Evolutionary conservation across 2,113 vertebrate genomes (phyloP).

Genomic region (Cisticola juncidis): DNA sequence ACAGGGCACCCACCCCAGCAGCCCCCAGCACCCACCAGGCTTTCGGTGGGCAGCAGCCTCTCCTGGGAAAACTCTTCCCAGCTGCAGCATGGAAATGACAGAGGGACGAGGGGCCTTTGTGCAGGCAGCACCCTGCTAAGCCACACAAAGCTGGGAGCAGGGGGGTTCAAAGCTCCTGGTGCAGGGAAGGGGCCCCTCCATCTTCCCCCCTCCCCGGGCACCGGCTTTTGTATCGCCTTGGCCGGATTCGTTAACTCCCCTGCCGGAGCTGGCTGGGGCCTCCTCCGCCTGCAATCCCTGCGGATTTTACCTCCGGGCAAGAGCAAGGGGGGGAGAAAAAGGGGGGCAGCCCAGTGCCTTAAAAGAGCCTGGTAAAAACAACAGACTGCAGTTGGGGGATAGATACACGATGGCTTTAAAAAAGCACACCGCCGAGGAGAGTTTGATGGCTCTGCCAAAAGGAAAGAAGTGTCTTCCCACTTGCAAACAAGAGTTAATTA

Average conservation of each 20-base stretch:
- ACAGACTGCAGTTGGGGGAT: conserved; percentile 26
- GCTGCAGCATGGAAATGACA: neutral
- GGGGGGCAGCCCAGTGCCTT: conserved; percentile 16
- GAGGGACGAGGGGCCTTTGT: conserved; percentile 49
- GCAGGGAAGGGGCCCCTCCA: conserved; percentile 46
- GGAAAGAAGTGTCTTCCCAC: conserved; percentile 49
- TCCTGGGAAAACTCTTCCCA: conserved; percentile 47
- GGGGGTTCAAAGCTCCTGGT: conserved; percentile 44
- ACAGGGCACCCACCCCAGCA: neutral
- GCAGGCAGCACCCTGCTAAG: conserved; percentile 61
- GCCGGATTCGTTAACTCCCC: conserved; percentile 58
- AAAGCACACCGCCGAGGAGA: conserved; percentile 35
- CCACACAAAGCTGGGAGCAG: conserved; percentile 48
- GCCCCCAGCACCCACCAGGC: neutral
- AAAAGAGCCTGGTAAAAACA: conserved; percentile 57
- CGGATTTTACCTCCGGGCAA: conserved; percentile 65
- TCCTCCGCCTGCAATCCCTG: conserved; percentile 53
- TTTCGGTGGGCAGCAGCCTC: fast-evolving
- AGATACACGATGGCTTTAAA: conserved; percentile 21
- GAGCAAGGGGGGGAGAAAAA: neutral
- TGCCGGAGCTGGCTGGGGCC: conserved; percentile 45
- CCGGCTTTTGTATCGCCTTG: conserved; percentile 65
- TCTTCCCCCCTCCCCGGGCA: conserved; percentile 33
- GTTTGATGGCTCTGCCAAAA: conserved; percentile 35
- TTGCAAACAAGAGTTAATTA: conserved; percentile 55